Conservation (phyloP, 2,113 vertebrate species). For the Brachionichthys hirsutus region DNA sequence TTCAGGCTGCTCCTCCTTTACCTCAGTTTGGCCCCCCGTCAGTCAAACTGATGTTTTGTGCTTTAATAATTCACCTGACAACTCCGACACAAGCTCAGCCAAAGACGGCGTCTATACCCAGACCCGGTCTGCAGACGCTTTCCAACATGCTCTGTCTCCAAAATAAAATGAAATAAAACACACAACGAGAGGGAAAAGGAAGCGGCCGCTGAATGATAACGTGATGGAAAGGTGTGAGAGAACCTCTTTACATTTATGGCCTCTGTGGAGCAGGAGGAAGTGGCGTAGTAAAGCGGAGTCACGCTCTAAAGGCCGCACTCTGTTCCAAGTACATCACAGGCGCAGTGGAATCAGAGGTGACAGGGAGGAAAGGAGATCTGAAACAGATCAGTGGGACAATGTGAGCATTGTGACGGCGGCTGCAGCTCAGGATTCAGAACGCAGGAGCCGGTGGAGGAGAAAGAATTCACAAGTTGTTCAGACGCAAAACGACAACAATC, state of each 20-base stretch:
- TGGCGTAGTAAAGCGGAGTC: constrained; percentile 75
- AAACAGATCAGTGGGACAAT: constrained; percentile 5
- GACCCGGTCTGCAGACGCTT: constrained; percentile 43
- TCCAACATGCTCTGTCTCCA: constrained; percentile 54
- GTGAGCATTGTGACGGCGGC: neutral
- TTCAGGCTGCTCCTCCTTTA: constrained; percentile 1
- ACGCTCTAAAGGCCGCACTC: constrained; percentile 68
- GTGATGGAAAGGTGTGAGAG: constrained; percentile 75
- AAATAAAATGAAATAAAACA: constrained; percentile 40
- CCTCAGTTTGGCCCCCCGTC: constrained; percentile 11
- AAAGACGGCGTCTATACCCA: too few species aligned
- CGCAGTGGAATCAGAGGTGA: constrained; percentile 35
- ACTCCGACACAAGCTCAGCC: constrained; percentile 1
- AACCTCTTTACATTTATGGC: constrained; percentile 76
- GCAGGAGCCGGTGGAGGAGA: neutral
- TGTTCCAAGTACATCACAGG: constrained; percentile 73
- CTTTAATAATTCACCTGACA: constrained; percentile 9
- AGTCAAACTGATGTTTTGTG: neutral
- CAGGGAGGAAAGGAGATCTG: constrained; percentile 7
- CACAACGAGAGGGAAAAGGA: constrained; percentile 41
- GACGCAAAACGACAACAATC: neutral
- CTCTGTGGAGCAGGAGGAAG: constrained; percentile 74
- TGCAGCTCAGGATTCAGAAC: neutral
- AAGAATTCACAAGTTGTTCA: neutral
- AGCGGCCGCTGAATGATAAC: constrained; percentile 62